Conservation (phyloP, 2,888 invertebrate species). For the Torymus tubicola region DNA sequence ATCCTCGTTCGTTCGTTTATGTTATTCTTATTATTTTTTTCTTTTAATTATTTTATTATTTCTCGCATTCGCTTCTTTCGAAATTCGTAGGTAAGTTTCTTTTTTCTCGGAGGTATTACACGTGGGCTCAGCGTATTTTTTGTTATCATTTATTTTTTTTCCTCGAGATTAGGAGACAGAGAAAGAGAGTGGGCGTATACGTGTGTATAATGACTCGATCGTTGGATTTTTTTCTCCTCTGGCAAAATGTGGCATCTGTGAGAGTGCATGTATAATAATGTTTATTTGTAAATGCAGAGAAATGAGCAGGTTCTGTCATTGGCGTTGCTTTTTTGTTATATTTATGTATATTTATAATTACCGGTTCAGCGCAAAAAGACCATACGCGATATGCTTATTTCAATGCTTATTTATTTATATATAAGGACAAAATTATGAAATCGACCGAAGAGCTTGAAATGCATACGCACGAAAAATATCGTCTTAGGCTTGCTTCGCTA, state of each 20-base stretch:
- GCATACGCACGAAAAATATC: conserved; percentile 37
- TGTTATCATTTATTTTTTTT: conserved; percentile 5
- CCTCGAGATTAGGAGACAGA: conserved; percentile 70
- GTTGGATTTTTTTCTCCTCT: neutral
- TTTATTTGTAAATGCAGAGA: no score
- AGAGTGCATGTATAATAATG: neutral
- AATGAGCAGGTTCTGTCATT: no score
- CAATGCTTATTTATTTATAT: neutral
- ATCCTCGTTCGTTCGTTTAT: conserved; percentile 25
- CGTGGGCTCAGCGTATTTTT: conserved; percentile 58
- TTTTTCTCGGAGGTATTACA: conserved; percentile 62
- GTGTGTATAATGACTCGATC: conserved; percentile 7
- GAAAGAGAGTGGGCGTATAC: conserved; percentile 65
- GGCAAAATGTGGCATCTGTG: neutral
- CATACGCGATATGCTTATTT: neutral
- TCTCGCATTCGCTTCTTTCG: conserved; percentile 12
- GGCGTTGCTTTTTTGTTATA: no score
- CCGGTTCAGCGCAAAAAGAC: no score
- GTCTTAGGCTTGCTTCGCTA: conserved; percentile 51
- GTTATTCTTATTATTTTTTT: neutral
- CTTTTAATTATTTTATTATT: conserved; percentile 31
- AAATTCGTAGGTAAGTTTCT: conserved; percentile 65
- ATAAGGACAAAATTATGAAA: conserved; percentile 24
- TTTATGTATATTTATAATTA: no score
- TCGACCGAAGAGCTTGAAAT: conserved; percentile 32